A percentile compares a stretch with the other conserved stretches of the same genome.
Conservation (phyloP, 2,797 vertebrate species). For the Chelidonichthys spinosus region DNA sequence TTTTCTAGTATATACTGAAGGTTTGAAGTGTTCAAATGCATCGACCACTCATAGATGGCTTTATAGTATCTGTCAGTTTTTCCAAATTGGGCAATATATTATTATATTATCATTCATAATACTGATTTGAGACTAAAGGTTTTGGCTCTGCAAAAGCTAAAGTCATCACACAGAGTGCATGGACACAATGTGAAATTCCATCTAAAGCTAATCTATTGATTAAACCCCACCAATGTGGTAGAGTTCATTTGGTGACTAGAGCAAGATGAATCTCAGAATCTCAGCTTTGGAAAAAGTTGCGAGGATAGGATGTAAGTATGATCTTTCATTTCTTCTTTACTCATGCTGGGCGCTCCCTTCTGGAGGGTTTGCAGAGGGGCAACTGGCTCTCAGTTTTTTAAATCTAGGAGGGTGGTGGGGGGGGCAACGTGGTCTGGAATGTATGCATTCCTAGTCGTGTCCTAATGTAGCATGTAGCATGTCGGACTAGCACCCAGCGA, state of each 20-base stretch:
- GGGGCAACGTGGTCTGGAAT: background rate
- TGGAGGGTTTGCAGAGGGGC: constrained; percentile 97
- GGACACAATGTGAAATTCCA: constrained; percentile 97
- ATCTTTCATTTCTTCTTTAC: constrained; percentile 95
- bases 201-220: constrained; percentile 99
- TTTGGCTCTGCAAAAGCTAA: constrained; percentile 61
- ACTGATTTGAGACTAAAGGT: constrained; percentile 62
- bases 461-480: background rate
- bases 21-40: constrained; percentile 15
- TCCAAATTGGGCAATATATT: constrained; percentile 28
- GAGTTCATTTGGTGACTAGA: constrained; percentile 99
- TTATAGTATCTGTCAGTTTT: constrained; percentile 31
- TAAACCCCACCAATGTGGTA: constrained; percentile 99
- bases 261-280: constrained; percentile 99
- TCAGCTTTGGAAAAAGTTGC: constrained; percentile 98
- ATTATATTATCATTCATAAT: constrained; percentile 32
- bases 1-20: constrained; percentile 9
- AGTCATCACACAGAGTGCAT: constrained; percentile 91
- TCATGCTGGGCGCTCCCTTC: constrained; percentile 97
- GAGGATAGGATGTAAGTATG: constrained; percentile 99
- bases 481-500: background rate
- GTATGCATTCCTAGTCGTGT: background rate
- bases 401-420: rapidly evolving
- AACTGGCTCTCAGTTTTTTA: constrained; percentile 82
- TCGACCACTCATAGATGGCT: constrained; percentile 31